Base-by-base conservation (phyloP, 1,140 invertebrate species). In the Zaprionus camerounensis region DNA sequence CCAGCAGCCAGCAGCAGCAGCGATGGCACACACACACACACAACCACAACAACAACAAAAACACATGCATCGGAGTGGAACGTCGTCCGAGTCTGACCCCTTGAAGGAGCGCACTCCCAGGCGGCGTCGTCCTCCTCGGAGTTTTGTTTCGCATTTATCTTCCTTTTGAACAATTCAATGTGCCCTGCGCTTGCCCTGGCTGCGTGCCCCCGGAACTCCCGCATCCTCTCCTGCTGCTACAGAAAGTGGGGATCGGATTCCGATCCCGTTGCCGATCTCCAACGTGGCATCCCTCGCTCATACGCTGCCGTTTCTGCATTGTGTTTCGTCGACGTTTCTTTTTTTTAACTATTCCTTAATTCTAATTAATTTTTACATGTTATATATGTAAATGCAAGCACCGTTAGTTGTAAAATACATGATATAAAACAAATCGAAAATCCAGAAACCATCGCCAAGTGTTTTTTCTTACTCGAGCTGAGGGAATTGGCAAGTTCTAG, bases 351-450 rank as follows among this genome's bases (percentile, higher is more conserved):
- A 87, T 91, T 91, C 86, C 82, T 91, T 81, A 91, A 83, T 62
- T 78, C 72, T 90, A 88, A 80, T 91, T 90, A 88, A 80, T 91
- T 85, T 92, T 92, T 86, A 92, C 91, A 92, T 92, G 86, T 92
- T 92, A 92, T 92, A 92, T 92, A 92, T 92, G 91, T 92, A 92
- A 92, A 92, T 78, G 80, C 73, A 76, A 71, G 61, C 74, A 91
- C 82, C 79, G 72, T 85, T 88, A 88, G 85, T 82, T 88, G 73
- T 88, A 87, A 78, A 78, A 87, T 79, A 82, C 46, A 51, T 22
- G 46, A 72, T 68, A 72, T 79, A 76, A 75, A 56, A 75, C 80
- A 72, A 76, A 38, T 34, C 26, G 4, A 57, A 63, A 71, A 73
- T 69, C 63, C 70, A 72, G 24, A 56, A 66, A 38, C 66, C 5